These are phyloP conservation scores for Gerris buenoi DNA, from an alignment of 1,140 invertebrate species.

Conservation along the genomic window DNA sequence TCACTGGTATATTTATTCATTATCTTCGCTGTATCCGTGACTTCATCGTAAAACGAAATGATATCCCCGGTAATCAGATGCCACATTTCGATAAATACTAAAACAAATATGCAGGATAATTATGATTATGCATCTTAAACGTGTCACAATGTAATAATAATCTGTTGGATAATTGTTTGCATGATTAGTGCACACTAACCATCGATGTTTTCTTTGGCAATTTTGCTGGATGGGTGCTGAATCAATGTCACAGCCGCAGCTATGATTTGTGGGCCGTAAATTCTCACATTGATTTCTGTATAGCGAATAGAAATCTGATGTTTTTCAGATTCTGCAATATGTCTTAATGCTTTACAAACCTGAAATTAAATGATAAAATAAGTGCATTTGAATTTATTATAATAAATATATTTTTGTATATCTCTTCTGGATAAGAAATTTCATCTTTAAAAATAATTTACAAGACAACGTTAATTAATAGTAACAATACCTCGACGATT, in stretches of 20 bases:
- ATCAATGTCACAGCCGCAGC: slow-evolving; percentile 83
- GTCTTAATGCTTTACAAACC: slow-evolving; percentile 91
- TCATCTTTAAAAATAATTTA: too few relatives aligned
- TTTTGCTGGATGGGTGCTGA: slow-evolving; percentile 81
- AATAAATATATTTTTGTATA: too few relatives aligned
- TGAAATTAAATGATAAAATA: slow-evolving; percentile 28
- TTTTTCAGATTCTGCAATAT: slow-evolving; percentile 84
- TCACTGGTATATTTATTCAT: slow-evolving; percentile 62
- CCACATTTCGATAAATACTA: slow-evolving; percentile 94
- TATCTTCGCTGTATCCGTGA: slow-evolving; percentile 67
- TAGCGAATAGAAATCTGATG: slow-evolving; percentile 91
- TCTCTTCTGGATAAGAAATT: too few relatives aligned
- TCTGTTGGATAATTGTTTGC: too few relatives aligned
- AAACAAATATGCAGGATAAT: too few relatives aligned
- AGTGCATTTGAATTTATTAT: too few relatives aligned
- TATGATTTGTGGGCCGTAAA: slow-evolving; percentile 86
- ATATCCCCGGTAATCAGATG: slow-evolving; percentile 81
- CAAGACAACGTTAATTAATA: too few relatives aligned
- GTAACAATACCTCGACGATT: slow-evolving; percentile 79
- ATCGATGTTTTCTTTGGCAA: slow-evolving; percentile 92
- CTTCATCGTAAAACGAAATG: slow-evolving; percentile 69
- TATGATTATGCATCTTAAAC: too few relatives aligned
- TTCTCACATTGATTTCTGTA: slow-evolving; percentile 82
- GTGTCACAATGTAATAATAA: too few relatives aligned
- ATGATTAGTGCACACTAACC: slow-evolving; percentile 32